These are phyloP conservation scores for Plebejus melissa DNA, from an alignment of 2,888 invertebrate species.

Conservation along the genomic window DNA sequence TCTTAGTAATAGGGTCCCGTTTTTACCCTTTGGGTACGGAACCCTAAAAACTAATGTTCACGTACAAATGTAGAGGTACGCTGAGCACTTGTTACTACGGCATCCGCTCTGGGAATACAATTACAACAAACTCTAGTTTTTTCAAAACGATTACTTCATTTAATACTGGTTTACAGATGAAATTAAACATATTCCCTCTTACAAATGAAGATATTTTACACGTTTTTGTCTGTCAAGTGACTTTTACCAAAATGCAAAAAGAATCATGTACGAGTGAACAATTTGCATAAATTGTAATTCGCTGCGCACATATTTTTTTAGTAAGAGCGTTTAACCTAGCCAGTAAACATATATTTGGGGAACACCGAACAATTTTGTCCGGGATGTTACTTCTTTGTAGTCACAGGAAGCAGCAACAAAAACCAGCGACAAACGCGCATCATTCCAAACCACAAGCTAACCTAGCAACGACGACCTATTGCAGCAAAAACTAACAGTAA, in stretches of 20 bases:
- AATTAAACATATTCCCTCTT: too few relatives aligned
- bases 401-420: background rate
- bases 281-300: too few relatives aligned
- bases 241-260: too few relatives aligned
- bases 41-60: background rate
- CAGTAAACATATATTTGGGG: background rate
- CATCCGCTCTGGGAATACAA: background rate
- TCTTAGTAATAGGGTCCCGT: too few relatives aligned
- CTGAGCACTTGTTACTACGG: background rate
- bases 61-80: background rate
- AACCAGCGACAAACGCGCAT: background rate
- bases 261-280: too few relatives aligned
- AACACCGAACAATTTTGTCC: background rate
- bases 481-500: background rate
- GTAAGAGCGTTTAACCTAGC: background rate
- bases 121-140: background rate
- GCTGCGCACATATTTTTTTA: too few relatives aligned
- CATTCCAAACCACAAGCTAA: background rate
- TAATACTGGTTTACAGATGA: too few relatives aligned
- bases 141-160: too few relatives aligned
- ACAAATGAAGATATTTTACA: too few relatives aligned
- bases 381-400: background rate
- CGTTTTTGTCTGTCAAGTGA: too few relatives aligned
- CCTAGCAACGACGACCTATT: background rate
- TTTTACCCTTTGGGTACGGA: too few relatives aligned